These are phyloP conservation scores for Psettodes erumei DNA, from an alignment of 2,113 vertebrate genomes.

Conservation along the genomic window DNA sequence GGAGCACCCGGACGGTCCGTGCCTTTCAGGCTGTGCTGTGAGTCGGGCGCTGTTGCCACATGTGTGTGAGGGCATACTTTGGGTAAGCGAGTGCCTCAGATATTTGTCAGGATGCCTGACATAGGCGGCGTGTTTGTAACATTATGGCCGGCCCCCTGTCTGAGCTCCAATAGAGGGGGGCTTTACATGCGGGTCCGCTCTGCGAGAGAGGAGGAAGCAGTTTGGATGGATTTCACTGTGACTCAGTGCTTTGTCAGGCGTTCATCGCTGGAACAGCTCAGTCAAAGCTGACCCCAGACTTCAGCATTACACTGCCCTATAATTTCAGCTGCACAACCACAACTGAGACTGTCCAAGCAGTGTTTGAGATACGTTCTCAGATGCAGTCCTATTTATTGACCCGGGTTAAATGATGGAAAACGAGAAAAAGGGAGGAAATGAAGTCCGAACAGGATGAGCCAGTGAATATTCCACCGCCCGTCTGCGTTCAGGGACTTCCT, in stretches of 20 bases:
- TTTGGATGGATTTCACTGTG: slow-evolving; percentile 62
- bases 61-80: slow-evolving; percentile 69
- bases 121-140: slow-evolving; percentile 71
- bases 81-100: slow-evolving; percentile 75
- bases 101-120: slow-evolving; percentile 81
- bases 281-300: slow-evolving; percentile 36
- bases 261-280: slow-evolving; percentile 49
- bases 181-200: slow-evolving; percentile 42
- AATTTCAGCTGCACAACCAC: slow-evolving; percentile 37
- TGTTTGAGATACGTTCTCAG: slow-evolving; percentile 4
- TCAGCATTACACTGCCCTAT: neutral
- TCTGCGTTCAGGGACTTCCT: slow-evolving; percentile 61
- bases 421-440: slow-evolving; percentile 1
- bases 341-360: slow-evolving; percentile 8
- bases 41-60: slow-evolving; percentile 61
- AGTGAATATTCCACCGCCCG: slow-evolving; percentile 33
- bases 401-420: slow-evolving; percentile 2
- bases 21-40: slow-evolving; percentile 49
- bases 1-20: neutral
- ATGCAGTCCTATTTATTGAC: neutral
- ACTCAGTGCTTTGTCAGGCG: slow-evolving; percentile 59
- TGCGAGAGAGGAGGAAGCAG: slow-evolving; percentile 32
- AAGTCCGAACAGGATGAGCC: slow-evolving; percentile 17
- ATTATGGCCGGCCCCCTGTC: slow-evolving; percentile 61
- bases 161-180: slow-evolving; percentile 53